Conservation (phyloP, 2,888 invertebrate species). For the Gibbula magus region DNA sequence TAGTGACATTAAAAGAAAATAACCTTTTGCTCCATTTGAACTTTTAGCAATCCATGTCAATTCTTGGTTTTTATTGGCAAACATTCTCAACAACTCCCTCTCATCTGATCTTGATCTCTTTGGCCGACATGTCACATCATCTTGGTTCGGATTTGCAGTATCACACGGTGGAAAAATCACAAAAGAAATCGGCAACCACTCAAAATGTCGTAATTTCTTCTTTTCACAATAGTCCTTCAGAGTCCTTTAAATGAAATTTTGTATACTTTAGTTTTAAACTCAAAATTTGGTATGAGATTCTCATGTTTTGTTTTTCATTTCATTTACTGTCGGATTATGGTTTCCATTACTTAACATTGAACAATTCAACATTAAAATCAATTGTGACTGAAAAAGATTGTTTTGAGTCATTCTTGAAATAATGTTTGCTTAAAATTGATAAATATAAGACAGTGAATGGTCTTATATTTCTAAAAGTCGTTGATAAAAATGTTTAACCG, state of each 20-base stretch:
- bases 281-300: not conserved
- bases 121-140: not conserved
- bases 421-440: no score
- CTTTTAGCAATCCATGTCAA: slow-evolving; percentile 62
- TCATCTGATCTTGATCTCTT: slow-evolving; percentile 45
- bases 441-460: no score
- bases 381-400: no score
- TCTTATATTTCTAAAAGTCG: no score
- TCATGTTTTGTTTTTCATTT: not conserved
- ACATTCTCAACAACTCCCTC: slow-evolving; percentile 45
- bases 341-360: no score
- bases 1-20: no score
- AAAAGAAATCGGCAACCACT: slow-evolving; percentile 58
- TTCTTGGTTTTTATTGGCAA: slow-evolving; percentile 20
- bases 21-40: slow-evolving; percentile 60
- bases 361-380: no score
- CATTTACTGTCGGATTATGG: no score
- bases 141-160: not conserved
- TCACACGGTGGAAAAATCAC: slow-evolving; percentile 47
- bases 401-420: no score
- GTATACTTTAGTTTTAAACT: not conserved
- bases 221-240: slow-evolving; percentile 52
- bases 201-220: slow-evolving; percentile 20
- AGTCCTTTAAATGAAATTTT: slow-evolving; percentile 41
- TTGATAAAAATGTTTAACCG: no score